phyloP scores from a whole-genome alignment of 2,888 invertebrate genomes.

The Creontiades dilutus region DNA sequence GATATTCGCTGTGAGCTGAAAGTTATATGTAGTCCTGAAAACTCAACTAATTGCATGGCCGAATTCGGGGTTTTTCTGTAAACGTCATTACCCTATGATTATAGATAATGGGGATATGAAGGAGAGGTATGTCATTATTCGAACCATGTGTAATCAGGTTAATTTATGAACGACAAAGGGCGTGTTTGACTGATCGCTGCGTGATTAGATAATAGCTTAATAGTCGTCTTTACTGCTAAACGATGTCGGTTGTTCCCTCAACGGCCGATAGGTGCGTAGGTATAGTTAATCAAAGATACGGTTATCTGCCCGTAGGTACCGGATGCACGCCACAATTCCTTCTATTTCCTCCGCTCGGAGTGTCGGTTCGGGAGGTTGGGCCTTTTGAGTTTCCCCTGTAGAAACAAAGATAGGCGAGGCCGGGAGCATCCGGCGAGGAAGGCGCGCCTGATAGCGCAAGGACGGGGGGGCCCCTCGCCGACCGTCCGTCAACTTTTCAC shows the following conservation, averaged over 20 bases:
- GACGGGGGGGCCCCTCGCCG: neutral
- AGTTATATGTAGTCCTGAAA: no score
- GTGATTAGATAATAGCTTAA: conserved; percentile 13
- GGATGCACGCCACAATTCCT: conserved; percentile 45
- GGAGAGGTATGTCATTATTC: neutral
- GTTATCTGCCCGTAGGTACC: conserved; percentile 29
- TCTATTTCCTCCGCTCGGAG: conserved; percentile 8
- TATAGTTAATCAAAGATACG: conserved; percentile 27
- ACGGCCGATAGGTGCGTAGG: neutral
- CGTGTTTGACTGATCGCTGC: neutral
- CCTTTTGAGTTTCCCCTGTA: neutral
- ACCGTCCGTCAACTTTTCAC: conserved; percentile 33
- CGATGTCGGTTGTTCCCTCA: neutral
- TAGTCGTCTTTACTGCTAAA: conserved; percentile 6
- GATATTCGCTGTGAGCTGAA: no score
- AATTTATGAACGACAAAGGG: neutral
- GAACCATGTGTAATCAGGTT: neutral
- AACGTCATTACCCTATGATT: no score
- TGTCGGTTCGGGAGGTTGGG: neutral
- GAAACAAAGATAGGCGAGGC: conserved; percentile 49
- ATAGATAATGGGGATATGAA: neutral
- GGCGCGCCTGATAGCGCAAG: conserved; percentile 47
- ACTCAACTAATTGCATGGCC: no score
- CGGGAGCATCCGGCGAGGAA: conserved; percentile 36
- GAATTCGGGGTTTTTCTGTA: no score